Base-by-base conservation (phyloP, 92 coral and sea anemone species). In the Nematostella vectensis region DNA sequence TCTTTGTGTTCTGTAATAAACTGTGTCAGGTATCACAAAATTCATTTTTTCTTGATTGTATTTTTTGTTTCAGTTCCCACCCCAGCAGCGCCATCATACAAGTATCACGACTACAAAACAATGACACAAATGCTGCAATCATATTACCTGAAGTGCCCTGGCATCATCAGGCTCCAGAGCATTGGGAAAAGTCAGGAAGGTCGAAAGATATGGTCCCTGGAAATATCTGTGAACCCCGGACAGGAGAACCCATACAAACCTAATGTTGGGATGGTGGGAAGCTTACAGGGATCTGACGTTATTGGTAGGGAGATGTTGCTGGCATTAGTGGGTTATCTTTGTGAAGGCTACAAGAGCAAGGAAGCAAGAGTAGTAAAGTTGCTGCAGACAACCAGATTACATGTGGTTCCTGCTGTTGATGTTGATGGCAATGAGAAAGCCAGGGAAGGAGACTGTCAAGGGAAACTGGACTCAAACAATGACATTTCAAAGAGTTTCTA, bases 321-420 rank as follows among this genome's bases (percentile, higher is more conserved):
- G n/a, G 70, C 83, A 54, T 63, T 91, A 20, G 50, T 75, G 16
- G 80, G 77, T 15, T 74, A 83, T 50, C 53, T 91, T 55, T 77
- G 89, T 50, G 72, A 61, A 29, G 82, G 77, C 25, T 91, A 81
- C 70, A 66, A 48, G 27, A 63, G 31, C 12, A 86, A 65, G 38
- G 87, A 74, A 3, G 57, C 62, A 15, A 60, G 88, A 21, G 59
- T 86, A 19, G 69, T 66, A 13, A 61, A 53, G 33, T 67, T 91
- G 29, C 63, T 91, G 42, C 62, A 70, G 39, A 57, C 70, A 17
- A 82, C 93, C 69, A 65, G 75, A 13, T 56, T 91, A n/a, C 83
- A 86, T 27, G 61, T 91, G 53, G 45, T 91, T 16, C 98, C 98
- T 11, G 74, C 84, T 29, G 79, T 91, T 47, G 98, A 91, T 71